Conservation (phyloP, 2,797 vertebrate species). For the Sebastolobus alascanus region DNA sequence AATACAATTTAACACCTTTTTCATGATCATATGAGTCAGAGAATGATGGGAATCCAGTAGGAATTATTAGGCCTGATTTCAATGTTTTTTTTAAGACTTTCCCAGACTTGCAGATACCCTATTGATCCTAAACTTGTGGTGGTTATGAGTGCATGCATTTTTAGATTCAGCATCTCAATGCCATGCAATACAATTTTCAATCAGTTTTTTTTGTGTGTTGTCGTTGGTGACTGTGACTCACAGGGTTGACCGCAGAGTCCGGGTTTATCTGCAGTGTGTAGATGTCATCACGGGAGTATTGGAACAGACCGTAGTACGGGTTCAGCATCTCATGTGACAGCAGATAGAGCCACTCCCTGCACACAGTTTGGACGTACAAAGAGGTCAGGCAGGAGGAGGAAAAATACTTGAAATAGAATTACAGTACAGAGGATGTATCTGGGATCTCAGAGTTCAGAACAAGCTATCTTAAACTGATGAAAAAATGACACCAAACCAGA, state of each 20-base stretch:
- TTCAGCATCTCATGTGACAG: slow-evolving; percentile 99
- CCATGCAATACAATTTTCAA: background rate
- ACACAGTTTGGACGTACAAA: background rate
- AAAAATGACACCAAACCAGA: background rate
- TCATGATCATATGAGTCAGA: background rate
- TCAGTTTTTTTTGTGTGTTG: background rate
- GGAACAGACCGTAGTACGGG: slow-evolving; percentile 98
- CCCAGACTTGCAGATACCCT: background rate
- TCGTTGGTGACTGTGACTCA: slow-evolving; percentile 69
- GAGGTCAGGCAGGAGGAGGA: background rate
- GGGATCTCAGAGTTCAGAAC: background rate
- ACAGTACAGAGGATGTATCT: background rate
- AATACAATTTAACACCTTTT: background rate
- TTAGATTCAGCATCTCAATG: background rate
- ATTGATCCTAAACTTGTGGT: background rate
- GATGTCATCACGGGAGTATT: slow-evolving; percentile 98
- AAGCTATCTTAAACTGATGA: background rate
- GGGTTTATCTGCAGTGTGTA: slow-evolving; percentile 98
- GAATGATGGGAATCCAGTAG: background rate
- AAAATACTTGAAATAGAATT: background rate
- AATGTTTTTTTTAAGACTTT: no score
- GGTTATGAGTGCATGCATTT: background rate
- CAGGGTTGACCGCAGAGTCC: slow-evolving; percentile 97
- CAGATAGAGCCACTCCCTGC: slow-evolving; percentile 97
- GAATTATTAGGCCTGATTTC: background rate